Conservation (phyloP, 2,797 vertebrate species). For the Anomalospiza imberbis region DNA sequence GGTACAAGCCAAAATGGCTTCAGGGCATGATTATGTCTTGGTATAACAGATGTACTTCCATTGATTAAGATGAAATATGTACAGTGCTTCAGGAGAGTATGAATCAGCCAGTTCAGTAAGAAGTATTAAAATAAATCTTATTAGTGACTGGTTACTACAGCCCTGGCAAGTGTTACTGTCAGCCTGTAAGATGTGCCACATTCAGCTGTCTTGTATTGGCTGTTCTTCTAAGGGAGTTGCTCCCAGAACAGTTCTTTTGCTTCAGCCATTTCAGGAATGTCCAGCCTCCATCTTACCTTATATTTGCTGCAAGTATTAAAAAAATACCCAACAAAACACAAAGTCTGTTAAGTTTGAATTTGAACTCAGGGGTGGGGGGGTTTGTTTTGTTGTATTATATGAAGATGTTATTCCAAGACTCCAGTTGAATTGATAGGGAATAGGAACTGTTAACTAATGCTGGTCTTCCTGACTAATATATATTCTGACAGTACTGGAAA, state of each 20-base stretch:
- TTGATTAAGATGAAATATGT: not conserved
- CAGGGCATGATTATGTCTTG: not conserved
- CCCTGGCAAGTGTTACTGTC: not conserved
- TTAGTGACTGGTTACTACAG: not conserved
- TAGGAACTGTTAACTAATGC: not conserved
- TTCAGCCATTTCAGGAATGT: not conserved
- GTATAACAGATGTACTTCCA: not conserved
- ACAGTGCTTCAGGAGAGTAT: not conserved
- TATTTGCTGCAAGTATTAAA: not conserved
- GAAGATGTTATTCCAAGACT: not conserved
- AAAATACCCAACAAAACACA: not conserved
- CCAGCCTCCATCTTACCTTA: not conserved
- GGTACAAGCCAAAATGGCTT: not conserved
- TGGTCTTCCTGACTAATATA: not conserved
- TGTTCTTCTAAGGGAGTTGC: not conserved
- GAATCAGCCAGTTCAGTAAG: conserved; percentile 4
- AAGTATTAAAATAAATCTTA: not conserved
- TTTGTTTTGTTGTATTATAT: not conserved
- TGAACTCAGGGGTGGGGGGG: fast-evolving
- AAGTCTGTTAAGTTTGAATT: not conserved
- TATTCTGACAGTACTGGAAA: not conserved
- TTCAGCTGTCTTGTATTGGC: not conserved
- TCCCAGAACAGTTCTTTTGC: not conserved
- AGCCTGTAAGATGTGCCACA: not conserved
- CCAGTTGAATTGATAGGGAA: not conserved